A percentile compares a stretch with the other conserved stretches of the same genome.
phyloP scores from a whole-genome alignment of 2,888 invertebrate species.

The Trypoxylon attenuatum region DNA sequence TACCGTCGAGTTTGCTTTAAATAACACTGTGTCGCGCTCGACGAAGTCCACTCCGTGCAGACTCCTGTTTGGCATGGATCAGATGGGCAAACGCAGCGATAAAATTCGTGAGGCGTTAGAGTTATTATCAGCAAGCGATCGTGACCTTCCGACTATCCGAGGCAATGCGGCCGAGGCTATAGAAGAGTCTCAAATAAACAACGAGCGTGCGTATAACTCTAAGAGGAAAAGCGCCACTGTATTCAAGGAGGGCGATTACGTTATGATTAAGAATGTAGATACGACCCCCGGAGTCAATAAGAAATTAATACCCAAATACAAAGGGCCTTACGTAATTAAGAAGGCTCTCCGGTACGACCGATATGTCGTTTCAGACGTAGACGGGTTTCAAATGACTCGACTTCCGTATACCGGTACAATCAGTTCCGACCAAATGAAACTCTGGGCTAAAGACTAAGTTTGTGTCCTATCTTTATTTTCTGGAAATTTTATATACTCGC shows the following conservation, averaged over 20 bases:
- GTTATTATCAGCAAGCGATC: not conserved
- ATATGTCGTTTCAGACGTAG: slow-evolving; percentile 2
- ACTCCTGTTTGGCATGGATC: slow-evolving; percentile 19
- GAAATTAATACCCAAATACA: slow-evolving; percentile 8
- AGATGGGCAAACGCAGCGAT: slow-evolving; percentile 6
- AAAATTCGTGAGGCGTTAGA: slow-evolving; percentile 5
- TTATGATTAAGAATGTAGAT: slow-evolving; percentile 16
- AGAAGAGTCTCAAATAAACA: not conserved
- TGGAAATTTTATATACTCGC: too few relatives aligned
- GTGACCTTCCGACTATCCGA: not conserved
- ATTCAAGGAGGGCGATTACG: slow-evolving; percentile 2
- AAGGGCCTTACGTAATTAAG: slow-evolving; percentile 14
- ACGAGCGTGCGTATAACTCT: slow-evolving; percentile 6
- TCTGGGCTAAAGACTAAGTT: too few relatives aligned
- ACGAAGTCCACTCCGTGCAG: slow-evolving; percentile 9
- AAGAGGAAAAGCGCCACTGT: slow-evolving; percentile 1
- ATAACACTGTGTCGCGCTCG: slow-evolving; percentile 17
- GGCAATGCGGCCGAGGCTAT: slow-evolving; percentile 1
- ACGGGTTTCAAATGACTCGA: not conserved
- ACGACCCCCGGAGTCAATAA: slow-evolving; percentile 5
- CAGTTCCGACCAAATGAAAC: not conserved
- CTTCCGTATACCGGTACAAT: not conserved
- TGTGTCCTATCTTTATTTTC: too few relatives aligned
- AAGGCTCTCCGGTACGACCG: not conserved
- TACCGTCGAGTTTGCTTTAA: slow-evolving; percentile 15